Evolutionary conservation across 2,113 vertebrate species (phyloP).

Genomic region (Nyctereutes procyonoides): DNA sequence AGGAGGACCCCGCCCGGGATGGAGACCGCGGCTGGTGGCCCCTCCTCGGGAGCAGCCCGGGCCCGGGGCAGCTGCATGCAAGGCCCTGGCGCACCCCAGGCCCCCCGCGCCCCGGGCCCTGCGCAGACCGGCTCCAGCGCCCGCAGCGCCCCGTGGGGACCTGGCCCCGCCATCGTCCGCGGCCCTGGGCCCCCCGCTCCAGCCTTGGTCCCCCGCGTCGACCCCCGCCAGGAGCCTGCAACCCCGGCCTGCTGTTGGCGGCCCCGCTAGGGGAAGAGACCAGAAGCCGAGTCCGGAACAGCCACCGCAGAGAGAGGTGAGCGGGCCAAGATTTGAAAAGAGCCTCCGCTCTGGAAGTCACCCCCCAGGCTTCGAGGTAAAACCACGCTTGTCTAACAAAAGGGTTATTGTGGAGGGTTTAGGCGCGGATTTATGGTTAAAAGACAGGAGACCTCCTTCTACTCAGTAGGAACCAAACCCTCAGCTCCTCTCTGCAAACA

Average conservation of each 20-base stretch:
- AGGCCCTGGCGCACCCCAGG: too few species aligned
- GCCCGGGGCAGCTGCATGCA: too few species aligned
- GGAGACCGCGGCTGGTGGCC: too few species aligned
- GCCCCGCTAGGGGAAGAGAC: constrained; percentile 42
- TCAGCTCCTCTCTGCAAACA: constrained; percentile 39
- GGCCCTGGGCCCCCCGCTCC: background rate
- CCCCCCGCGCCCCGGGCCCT: too few species aligned
- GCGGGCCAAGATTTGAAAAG: constrained; percentile 61
- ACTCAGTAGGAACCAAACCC: constrained; percentile 31
- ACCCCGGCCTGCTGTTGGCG: constrained; percentile 54
- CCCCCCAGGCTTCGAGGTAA: constrained; percentile 33
- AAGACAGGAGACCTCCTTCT: constrained; percentile 62
- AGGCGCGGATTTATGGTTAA: constrained; percentile 48
- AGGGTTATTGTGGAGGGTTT: constrained; percentile 53
- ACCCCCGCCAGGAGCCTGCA: constrained; percentile 35
- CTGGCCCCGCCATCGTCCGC: too few species aligned
- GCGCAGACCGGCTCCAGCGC: too few species aligned
- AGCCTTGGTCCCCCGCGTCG: background rate
- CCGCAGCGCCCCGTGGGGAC: too few species aligned
- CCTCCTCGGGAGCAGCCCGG: too few species aligned
- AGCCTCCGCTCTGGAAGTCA: constrained; percentile 9
- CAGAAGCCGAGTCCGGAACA: constrained; percentile 51
- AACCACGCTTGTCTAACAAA: constrained; percentile 65
- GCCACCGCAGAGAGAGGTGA: constrained; percentile 51
- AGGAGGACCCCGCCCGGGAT: too few species aligned